These are phyloP conservation scores for Ciconia maguari DNA, from an alignment of 2,113 vertebrate species.

Conservation along the genomic window DNA sequence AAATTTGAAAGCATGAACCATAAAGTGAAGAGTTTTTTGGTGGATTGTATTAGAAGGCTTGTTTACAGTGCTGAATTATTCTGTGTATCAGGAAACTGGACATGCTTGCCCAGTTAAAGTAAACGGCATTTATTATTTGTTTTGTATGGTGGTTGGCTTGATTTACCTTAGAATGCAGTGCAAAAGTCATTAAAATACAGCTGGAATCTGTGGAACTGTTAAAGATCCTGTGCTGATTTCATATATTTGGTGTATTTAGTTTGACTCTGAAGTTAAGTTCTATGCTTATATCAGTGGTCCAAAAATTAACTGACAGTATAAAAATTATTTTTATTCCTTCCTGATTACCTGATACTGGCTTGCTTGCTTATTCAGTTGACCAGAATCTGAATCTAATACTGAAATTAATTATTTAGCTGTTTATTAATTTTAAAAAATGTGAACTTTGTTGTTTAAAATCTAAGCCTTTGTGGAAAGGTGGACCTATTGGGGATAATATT, in stretches of 20 bases:
- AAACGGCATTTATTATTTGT: background rate
- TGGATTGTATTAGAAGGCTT: background rate
- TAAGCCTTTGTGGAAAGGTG: slow-evolving; percentile 41
- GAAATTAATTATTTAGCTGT: slow-evolving; percentile 33
- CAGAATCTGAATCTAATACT: slow-evolving; percentile 1
- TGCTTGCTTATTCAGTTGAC: background rate
- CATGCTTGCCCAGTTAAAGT: background rate
- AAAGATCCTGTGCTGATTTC: background rate
- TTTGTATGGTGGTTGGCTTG: slow-evolving; percentile 8
- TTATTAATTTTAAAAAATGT: slow-evolving; percentile 25
- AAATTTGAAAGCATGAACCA: background rate
- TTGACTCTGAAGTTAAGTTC: background rate
- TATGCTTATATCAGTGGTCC: background rate
- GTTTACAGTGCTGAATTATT: background rate
- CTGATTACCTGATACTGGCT: background rate
- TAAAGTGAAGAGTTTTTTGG: background rate
- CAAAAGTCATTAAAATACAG: background rate
- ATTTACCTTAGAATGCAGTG: background rate
- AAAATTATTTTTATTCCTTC: background rate
- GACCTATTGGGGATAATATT: slow-evolving; percentile 60
- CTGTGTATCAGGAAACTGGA: background rate
- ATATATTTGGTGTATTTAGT: background rate
- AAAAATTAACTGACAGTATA: slow-evolving; percentile 35
- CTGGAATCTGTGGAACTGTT: background rate
- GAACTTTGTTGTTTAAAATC: slow-evolving; percentile 12